These are phyloP conservation scores for Pungitius pungitius DNA, from an alignment of 2,113 vertebrate genomes.

Conservation along the genomic window DNA sequence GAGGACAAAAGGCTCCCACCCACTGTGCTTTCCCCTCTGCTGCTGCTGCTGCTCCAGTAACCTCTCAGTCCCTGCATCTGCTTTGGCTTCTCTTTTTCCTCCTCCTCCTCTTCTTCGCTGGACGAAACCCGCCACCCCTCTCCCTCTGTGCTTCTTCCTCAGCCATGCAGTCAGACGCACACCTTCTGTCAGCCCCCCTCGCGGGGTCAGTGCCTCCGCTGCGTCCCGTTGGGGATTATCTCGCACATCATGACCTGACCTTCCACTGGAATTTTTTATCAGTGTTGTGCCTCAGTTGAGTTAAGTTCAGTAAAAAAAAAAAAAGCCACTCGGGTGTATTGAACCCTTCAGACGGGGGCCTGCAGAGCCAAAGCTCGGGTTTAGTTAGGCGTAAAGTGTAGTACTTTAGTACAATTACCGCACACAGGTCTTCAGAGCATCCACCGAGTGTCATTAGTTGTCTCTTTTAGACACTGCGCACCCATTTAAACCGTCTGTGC, in stretches of 20 bases:
- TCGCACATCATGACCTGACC: slow-evolving; percentile 70
- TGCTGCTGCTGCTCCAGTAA: slow-evolving; percentile 67
- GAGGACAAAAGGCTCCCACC: slow-evolving; percentile 73
- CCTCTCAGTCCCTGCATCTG: slow-evolving; percentile 60
- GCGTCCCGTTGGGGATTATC: slow-evolving; percentile 63
- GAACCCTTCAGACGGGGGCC: slow-evolving; percentile 54
- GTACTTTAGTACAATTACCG: too few species aligned
- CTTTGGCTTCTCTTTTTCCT: slow-evolving; percentile 57
- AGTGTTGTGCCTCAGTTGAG: slow-evolving; percentile 67
- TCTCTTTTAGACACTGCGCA: too few species aligned
- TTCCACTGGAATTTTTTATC: slow-evolving; percentile 72
- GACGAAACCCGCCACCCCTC: slow-evolving; percentile 21
- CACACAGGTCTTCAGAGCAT: slow-evolving; percentile 22
- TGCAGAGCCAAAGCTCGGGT: slow-evolving; percentile 30
- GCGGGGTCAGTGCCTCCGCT: slow-evolving; percentile 62
- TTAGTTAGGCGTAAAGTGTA: too few species aligned
- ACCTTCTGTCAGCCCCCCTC: slow-evolving; percentile 50
- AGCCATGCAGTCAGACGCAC: slow-evolving; percentile 52
- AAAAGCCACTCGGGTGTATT: slow-evolving; percentile 51
- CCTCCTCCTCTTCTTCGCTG: slow-evolving; percentile 28
- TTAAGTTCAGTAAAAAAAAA: slow-evolving; percentile 70
- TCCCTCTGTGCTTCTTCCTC: slow-evolving; percentile 36
- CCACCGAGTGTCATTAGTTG: too few species aligned
- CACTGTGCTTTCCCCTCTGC: slow-evolving; percentile 50
- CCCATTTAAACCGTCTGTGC: slow-evolving; percentile 9